Base-by-base conservation (phyloP, 2,113 vertebrate species). In the Gymnogyps californianus region DNA sequence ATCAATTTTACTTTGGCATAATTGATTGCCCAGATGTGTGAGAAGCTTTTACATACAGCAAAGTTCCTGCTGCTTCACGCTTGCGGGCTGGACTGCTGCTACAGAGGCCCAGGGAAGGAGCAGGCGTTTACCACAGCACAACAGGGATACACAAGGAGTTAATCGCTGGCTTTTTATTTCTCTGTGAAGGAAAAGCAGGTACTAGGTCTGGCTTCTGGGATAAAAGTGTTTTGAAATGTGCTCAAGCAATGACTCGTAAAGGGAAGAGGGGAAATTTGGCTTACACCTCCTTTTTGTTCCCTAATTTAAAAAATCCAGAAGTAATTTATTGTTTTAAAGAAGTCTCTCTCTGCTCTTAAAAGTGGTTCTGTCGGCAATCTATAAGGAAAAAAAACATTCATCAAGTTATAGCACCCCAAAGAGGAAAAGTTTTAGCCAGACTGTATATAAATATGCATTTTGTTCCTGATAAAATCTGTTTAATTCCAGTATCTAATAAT, bases 21-120 rank as follows among this genome's bases (percentile, higher is more conserved):
- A 96, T 95, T 94, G 94, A 87, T 94, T 59, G 71, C 69, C 94
- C 95, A 97, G 92, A 93, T 96, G 92, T 55, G 72, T n/a, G 55
- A 93, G 79, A 47, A 87, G 47, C 52, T 54, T 83, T 59, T 67
- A 75, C 59, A 36, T 8, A 44, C 59, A 47, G 71, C 1, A 1
- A 67, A 83, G 67, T 34, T 88, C 72, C 83, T 64, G 71, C 79
- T 65, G 78, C 94, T 80, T 5, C 25, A 13, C 0, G 3, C 83
- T 71, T 17, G 28, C 2, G 7, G 89, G 81, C 87, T 84, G 81
- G 58, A 24, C 59, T 22, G 69, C 64, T 49, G 87, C 85, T 58
- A 7, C 1, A 3, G 81, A 96, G 96, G 81, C 89, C 81, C 47
- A 4, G 26, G 54, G 70, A 84, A 90, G 67, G 81, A 83, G 57